A percentile compares a stretch with the other conserved stretches of the same genome.
Conservation (phyloP, 2,113 vertebrate species). For the Prionailurus viverrinus region DNA sequence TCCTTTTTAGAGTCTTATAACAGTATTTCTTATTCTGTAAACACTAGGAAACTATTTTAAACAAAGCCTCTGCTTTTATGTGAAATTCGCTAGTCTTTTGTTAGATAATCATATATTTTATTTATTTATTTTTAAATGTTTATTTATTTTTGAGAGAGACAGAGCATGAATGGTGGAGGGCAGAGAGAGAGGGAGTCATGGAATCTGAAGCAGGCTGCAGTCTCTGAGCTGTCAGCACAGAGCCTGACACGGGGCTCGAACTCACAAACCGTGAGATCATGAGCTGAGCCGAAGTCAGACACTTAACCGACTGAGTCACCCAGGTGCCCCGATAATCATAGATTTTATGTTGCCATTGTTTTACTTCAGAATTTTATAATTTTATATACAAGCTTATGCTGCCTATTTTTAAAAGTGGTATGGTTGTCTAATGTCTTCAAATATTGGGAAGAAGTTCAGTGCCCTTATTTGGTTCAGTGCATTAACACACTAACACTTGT, state of each 20-base stretch:
- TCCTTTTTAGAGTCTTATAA: background rate
- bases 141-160: no score
- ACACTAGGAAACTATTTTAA: conserved; percentile 19
- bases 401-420: background rate
- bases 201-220: no score
- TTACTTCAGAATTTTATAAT: conserved; percentile 41
- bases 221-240: no score
- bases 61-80: background rate
- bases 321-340: background rate
- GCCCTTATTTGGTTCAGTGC: background rate
- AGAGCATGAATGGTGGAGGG: no score
- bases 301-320: no score
- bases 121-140: background rate
- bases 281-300: no score
- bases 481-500: background rate
- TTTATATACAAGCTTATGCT: background rate
- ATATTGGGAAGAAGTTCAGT: background rate
- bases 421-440: background rate
- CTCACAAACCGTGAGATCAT: no score
- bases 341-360: background rate
- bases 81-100: background rate
- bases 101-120: background rate
- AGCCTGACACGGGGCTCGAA: no score
- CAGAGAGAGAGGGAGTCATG: no score
- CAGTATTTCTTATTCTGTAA: background rate